phyloP scores from a whole-genome alignment of 2,113 vertebrate genomes.

The Nannospalax galili region DNA sequence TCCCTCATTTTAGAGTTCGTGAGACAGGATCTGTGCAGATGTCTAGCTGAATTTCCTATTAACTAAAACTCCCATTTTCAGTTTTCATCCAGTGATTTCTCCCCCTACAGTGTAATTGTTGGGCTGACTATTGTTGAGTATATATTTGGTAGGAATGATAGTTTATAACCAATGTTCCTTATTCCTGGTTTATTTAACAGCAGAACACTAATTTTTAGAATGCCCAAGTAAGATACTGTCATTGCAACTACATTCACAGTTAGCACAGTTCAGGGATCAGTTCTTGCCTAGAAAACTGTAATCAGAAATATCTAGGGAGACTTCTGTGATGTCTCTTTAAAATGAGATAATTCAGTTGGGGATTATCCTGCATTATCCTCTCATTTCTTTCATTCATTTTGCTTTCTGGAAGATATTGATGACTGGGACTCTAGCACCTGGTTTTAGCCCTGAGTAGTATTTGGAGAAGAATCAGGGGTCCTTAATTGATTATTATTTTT shows the following conservation, averaged over 20 bases:
- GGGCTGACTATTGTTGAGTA: not conserved
- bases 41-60: not conserved
- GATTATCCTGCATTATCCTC: not conserved
- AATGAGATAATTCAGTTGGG: not conserved
- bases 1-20: not conserved
- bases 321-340: not conserved
- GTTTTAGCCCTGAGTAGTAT: not conserved
- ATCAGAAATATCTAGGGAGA: not conserved
- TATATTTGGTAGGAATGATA: not conserved
- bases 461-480: fast-evolving
- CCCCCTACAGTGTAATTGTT: not conserved
- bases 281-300: not conserved
- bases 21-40: not conserved
- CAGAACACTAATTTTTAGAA: not conserved
- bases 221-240: not conserved
- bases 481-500: not conserved
- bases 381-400: not conserved
- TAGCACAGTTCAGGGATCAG: fast-evolving
- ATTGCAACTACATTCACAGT: not conserved
- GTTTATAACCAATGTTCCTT: not conserved
- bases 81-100: not conserved
- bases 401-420: not conserved
- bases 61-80: not conserved
- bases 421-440: not conserved
- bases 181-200: not conserved